Conservation (phyloP, 2,888 invertebrate genomes). For the Hesperia comma region DNA sequence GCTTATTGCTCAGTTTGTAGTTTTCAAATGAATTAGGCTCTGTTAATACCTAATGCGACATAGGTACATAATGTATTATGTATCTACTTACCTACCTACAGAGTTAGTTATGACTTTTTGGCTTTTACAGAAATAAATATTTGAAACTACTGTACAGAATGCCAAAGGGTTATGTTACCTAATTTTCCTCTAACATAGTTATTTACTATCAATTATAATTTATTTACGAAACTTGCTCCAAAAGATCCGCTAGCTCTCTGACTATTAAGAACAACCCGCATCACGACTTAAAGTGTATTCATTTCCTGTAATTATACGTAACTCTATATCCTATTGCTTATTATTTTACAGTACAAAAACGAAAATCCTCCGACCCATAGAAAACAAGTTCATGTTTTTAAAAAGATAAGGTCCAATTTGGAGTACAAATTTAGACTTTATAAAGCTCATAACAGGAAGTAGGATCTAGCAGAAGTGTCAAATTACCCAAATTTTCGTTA, state of each 20-base stretch:
- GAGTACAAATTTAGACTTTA: not conserved
- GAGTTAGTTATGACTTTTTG: too few relatives aligned
- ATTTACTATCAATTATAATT: not conserved
- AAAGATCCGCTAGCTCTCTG: not conserved
- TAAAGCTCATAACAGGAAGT: conserved; percentile 25
- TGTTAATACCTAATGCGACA: too few relatives aligned
- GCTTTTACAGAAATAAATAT: too few relatives aligned
- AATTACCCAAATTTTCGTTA: conserved; percentile 33
- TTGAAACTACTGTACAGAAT: too few relatives aligned
- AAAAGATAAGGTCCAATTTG: not conserved
- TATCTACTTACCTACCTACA: too few relatives aligned
- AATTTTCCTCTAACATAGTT: too few relatives aligned
- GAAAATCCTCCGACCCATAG: not conserved
- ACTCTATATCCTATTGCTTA: conserved; percentile 46
- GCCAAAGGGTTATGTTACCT: too few relatives aligned
- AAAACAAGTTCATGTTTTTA: not conserved
- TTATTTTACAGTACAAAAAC: conserved; percentile 22
- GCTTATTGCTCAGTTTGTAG: too few relatives aligned
- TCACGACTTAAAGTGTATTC: conserved; percentile 19
- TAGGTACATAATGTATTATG: too few relatives aligned
- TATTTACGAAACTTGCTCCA: not conserved
- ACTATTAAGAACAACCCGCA: conserved; percentile 13
- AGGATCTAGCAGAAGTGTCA: conserved; percentile 31
- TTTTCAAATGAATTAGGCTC: too few relatives aligned
- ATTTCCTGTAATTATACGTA: conserved; percentile 51